phyloP scores from a whole-genome alignment of 2,888 invertebrate species.

The Noctua pronuba region DNA sequence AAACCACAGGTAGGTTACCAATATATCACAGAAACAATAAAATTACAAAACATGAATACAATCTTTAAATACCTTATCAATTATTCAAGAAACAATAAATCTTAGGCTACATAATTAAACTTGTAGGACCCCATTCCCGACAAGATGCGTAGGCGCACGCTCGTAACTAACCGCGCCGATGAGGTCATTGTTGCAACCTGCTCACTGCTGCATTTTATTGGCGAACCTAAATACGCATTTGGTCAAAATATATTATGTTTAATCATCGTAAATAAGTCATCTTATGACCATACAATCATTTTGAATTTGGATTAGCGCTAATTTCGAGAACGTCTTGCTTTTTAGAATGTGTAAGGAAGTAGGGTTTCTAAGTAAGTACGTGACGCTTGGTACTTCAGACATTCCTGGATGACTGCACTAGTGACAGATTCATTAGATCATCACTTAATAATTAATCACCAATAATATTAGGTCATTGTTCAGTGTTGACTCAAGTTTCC shows the following conservation, averaged over 20 bases:
- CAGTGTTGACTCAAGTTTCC: slow-evolving; percentile 15
- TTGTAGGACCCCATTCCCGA: slow-evolving; percentile 57
- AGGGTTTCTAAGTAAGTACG: slow-evolving; percentile 10
- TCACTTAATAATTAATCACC: slow-evolving; percentile 39
- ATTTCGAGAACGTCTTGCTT: not conserved
- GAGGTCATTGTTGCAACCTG: slow-evolving; percentile 70
- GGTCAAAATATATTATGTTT: slow-evolving; percentile 19
- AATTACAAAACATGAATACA: not conserved
- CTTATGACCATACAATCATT: not conserved
- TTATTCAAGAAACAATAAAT: slow-evolving; percentile 34
- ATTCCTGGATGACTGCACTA: slow-evolving; percentile 28
- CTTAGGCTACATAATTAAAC: slow-evolving; percentile 45
- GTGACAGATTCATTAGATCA: slow-evolving; percentile 39
- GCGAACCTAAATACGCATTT: slow-evolving; percentile 42
- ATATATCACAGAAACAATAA: not conserved
- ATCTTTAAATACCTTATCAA: slow-evolving; percentile 17
- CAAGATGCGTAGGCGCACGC: slow-evolving; percentile 58
- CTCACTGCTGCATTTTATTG: slow-evolving; percentile 59
- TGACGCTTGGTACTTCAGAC: slow-evolving; percentile 6
- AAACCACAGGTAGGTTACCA: not conserved
- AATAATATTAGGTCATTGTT: slow-evolving; percentile 29
- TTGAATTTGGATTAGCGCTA: not conserved
- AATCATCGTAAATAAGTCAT: not conserved
- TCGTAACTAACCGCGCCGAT: slow-evolving; percentile 58
- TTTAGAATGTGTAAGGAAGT: slow-evolving; percentile 1